Evolutionary conservation across 2,113 vertebrate genomes (phyloP).

Genomic region (Cinclus cinclus): DNA sequence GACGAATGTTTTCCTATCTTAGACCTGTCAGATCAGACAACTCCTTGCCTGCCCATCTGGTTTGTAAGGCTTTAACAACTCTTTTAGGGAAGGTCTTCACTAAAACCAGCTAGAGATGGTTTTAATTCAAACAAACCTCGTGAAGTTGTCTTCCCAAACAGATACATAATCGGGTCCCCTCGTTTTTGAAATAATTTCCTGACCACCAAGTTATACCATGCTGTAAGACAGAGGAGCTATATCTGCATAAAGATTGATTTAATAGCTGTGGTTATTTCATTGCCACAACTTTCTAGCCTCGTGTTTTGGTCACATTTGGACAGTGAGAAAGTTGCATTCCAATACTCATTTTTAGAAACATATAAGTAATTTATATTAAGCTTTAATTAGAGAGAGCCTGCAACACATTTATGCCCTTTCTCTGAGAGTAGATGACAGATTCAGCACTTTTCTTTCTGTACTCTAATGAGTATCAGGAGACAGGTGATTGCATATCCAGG

Average conservation of each 20-base stretch:
- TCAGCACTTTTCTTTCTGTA: background rate
- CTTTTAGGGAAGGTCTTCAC: background rate
- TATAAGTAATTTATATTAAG: background rate
- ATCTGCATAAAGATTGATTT: background rate
- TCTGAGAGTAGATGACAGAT: background rate
- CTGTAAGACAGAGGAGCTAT: background rate
- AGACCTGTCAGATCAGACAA: background rate
- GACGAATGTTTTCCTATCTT: rapidly evolving
- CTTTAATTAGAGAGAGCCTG: background rate
- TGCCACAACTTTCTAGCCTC: background rate
- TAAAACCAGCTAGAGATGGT: background rate
- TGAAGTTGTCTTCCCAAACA: background rate
- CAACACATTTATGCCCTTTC: background rate
- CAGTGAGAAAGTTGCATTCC: background rate
- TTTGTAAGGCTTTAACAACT: background rate
- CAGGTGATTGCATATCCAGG: background rate
- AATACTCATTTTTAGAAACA: background rate
- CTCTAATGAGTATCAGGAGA: background rate
- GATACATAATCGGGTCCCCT: background rate
- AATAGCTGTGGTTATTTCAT: background rate
- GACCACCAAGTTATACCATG: background rate
- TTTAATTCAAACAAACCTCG: background rate
- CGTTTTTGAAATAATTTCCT: background rate
- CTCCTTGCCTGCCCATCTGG: background rate
- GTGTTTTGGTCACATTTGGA: background rate